Base-by-base conservation (phyloP, 2,797 vertebrate genomes). In the Scleropages formosus region DNA sequence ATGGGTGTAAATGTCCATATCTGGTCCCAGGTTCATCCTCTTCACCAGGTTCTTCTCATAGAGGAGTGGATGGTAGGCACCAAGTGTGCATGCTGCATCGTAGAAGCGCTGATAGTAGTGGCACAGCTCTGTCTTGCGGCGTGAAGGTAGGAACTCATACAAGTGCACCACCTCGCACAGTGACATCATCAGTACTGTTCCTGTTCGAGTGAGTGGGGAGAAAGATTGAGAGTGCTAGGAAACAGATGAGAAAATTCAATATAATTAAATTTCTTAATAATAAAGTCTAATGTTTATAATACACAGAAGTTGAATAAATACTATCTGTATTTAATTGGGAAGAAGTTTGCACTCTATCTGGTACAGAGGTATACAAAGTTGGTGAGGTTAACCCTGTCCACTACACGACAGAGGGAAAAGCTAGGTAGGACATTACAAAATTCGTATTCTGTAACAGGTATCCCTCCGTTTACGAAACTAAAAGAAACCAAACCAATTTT, bases 11-110 rank as follows among this genome's bases (percentile, higher is more conserved):
- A 94, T 89, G 78, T 94, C 91, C 0, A 64, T 79, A 82, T 91
- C 80, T 0, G 85, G 20, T 16, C 92, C 92, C 72, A 79, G 86
- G 87, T 93, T 94, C 91, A 94, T 93, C 22, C 91, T 85, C n/a
- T 93, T 92, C 4, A 94, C 90, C 82, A 94, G 82, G 84, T 94
- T 92, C 84, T 94, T 94, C 85, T 94, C 93, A 39, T 93, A 94
- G 27, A 94, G 85, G 79, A 94, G 86, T 0, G 93, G 93, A 84
- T 94, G 93, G 85, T 93, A 94, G 61, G 93, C 93, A 0, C 93
- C 93, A 0, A 93, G 83, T 0, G 93, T 94, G 88, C 93, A 94
- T 64, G 92, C 93, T 0, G 89, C 87, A 27, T 94, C 93, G 0
- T 78, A 85, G 84, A 91, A 94, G 2, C 83, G 87, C 86, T 94